These are phyloP conservation scores for Drosophila prolongata DNA, from an alignment of 2,888 invertebrate genomes.

Conservation along the genomic window DNA sequence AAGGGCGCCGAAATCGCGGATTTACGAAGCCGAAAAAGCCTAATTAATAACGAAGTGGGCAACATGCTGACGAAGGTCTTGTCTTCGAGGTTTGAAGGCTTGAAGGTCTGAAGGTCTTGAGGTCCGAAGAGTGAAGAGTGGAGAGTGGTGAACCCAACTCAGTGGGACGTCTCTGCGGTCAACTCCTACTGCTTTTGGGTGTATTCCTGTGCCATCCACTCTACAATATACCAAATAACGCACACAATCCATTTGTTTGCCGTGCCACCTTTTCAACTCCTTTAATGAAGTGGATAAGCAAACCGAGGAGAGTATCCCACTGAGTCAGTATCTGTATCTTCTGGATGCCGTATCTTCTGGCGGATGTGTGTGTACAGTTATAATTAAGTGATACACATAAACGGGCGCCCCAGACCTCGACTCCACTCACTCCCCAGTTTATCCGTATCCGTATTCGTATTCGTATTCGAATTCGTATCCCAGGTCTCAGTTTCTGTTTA, in stretches of 20 bases:
- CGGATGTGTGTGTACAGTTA: constrained; percentile 69
- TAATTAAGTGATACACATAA: constrained; percentile 77
- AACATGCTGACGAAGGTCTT: constrained; percentile 41
- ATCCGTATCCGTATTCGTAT: too few relatives aligned
- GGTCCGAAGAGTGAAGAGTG: constrained; percentile 5
- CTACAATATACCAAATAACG: neutral
- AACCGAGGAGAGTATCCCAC: constrained; percentile 47
- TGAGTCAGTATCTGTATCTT: constrained; percentile 16
- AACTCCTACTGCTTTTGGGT: constrained; percentile 43
- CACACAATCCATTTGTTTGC: constrained; percentile 5
- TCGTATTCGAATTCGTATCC: constrained; percentile 1
- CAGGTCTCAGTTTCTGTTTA: constrained; percentile 48
- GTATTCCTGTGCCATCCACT: neutral
- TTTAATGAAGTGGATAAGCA: constrained; percentile 79
- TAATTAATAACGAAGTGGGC: constrained; percentile 75
- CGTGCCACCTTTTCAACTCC: constrained; percentile 54
- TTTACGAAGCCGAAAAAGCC: constrained; percentile 32
- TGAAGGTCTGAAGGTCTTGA: constrained; percentile 22
- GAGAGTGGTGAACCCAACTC: constrained; percentile 48
- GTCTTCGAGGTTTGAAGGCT: constrained; percentile 5
- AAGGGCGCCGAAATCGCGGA: constrained; percentile 16
- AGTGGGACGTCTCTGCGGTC: constrained; percentile 54
- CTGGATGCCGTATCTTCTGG: constrained; percentile 5
- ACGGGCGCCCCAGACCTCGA: constrained; percentile 32
- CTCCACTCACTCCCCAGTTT: constrained; percentile 8